Base-by-base conservation (phyloP, 1,140 invertebrate genomes). In the Leptinotarsa undecemlineata region DNA sequence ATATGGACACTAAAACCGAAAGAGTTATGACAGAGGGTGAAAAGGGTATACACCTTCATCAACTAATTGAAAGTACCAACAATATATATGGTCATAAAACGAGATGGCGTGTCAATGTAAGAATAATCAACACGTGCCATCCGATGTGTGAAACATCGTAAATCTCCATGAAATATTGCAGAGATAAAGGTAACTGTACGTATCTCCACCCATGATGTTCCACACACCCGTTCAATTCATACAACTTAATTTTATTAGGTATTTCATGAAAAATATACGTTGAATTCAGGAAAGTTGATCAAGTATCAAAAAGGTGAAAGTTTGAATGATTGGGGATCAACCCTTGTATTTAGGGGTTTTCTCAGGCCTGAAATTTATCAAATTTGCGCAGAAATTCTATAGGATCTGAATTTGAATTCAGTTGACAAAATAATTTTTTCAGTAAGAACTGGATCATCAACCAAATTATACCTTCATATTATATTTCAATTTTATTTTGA, bases 1-100 rank as follows among this genome's bases (percentile, higher is more conserved):
- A 57, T 57, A 57, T 57, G 51, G 51, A 57, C 51, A 57, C n/a
- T 57, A 57, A 57, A 57, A 57, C 51, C n/a, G 51, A 57, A 57
- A 57, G 51, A 57, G 51, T 57, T 57, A 57, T 57, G 51, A 19
- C 51, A 57, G 4, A 57, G 51, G 51, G 51, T 57, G 51, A 57
- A 57, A 19, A 57, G 51, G n/a, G 51, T 57, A 57, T 57, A 57
- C 51, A 57, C 51, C 17, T 57, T 57, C 51, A 57, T 57, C 51
- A 57, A 57, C 51, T 57, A 57, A 57, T 57, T 57, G 51, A 57
- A 57, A 57, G 15, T 57, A 57, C 15, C 51, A 57, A 57, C 51
- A 57, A 57, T 15, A 57, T 42, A 42, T 57, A 57, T 17, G 51
- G 51, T n/a, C 51, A 19, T 57, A 15, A 57, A 57, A 57, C 51